These are phyloP conservation scores for Melangyna quadrimaculata DNA, from an alignment of 2,888 invertebrate species.

Conservation along the genomic window DNA sequence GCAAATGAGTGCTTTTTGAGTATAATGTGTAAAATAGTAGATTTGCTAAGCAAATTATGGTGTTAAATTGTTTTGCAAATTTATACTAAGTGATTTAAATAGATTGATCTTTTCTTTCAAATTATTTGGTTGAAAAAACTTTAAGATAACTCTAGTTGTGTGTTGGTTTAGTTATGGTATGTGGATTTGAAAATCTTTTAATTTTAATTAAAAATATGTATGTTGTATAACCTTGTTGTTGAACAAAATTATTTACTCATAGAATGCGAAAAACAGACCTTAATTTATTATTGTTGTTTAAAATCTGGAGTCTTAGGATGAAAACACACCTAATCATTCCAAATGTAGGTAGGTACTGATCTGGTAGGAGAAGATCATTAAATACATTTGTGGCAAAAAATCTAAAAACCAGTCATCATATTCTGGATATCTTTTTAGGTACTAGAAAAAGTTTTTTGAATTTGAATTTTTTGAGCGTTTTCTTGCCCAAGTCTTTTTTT, in stretches of 20 bases:
- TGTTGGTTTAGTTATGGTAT: background rate
- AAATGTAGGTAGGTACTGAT: no score
- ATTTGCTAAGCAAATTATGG: conserved; percentile 20
- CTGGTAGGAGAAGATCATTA: no score
- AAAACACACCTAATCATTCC: no score
- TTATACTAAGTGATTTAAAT: conserved; percentile 25
- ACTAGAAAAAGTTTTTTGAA: no score
- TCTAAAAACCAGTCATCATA: no score
- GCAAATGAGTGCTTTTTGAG: conserved; percentile 33
- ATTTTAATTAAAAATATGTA: background rate
- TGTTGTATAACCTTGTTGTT: background rate
- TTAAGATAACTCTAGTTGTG: background rate
- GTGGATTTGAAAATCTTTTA: background rate
- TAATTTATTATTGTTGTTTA: no score
- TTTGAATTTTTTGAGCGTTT: no score
- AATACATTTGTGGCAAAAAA: no score
- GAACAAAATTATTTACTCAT: background rate
- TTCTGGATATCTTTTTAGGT: no score
- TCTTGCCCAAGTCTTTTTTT: no score
- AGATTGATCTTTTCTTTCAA: background rate
- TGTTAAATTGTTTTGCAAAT: conserved; percentile 52
- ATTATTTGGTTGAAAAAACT: background rate
- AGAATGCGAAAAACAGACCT: no score
- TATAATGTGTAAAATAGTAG: conserved; percentile 4
- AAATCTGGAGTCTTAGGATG: no score